These are phyloP conservation scores for Camelus bactrianus DNA, from an alignment of 2,113 vertebrate species.

Conservation along the genomic window DNA sequence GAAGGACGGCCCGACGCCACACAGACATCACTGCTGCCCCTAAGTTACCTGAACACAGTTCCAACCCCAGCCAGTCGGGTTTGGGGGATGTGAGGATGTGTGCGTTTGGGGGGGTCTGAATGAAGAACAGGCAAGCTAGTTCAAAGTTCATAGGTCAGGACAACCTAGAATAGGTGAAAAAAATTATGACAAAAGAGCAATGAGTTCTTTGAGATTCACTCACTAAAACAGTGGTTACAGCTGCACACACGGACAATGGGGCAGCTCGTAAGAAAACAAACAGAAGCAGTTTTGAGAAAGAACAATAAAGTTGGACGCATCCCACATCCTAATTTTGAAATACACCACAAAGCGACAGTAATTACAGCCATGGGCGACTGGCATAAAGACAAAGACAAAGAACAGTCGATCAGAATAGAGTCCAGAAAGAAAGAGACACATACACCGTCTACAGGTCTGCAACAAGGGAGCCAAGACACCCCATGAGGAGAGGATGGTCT, in stretches of 20 bases:
- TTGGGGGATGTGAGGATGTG: not conserved
- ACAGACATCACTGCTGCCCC: not conserved
- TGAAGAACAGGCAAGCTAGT: not conserved
- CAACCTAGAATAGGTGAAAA: not conserved
- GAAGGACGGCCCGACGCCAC: not conserved
- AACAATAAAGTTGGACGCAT: too few species aligned
- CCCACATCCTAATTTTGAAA: not conserved
- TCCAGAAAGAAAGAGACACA: not conserved
- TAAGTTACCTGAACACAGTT: not conserved
- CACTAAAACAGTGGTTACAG: not conserved
- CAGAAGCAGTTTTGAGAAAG: not conserved
- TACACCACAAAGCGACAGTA: too few species aligned
- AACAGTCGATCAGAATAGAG: rapidly evolving
- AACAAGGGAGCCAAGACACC: not conserved
- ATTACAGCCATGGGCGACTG: rapidly evolving
- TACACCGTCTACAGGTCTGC: rapidly evolving
- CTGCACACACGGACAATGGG: too few species aligned
- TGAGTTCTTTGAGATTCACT: not conserved
- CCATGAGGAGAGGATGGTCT: not conserved
- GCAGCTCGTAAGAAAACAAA: not conserved
- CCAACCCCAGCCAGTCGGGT: not conserved
- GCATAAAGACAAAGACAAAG: not conserved
- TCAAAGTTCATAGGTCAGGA: not conserved
- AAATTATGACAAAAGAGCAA: not conserved
- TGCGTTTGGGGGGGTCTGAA: not conserved